Evolutionary conservation across 2,113 vertebrate genomes (phyloP).

Genomic region (Sinocyclocheilus grahami): DNA sequence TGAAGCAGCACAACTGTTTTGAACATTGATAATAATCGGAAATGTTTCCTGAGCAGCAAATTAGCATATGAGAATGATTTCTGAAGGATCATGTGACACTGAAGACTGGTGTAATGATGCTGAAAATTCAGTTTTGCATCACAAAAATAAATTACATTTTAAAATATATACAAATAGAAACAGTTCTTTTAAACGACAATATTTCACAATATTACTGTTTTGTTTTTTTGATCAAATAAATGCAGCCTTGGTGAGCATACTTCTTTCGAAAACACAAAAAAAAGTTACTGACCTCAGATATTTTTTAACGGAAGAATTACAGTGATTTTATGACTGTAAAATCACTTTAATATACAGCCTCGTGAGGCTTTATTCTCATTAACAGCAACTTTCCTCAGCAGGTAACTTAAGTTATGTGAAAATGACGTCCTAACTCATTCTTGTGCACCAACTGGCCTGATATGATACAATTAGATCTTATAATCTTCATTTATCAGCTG

Average conservation of each 20-base stretch:
- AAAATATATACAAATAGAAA: neutral
- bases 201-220: neutral
- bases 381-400: neutral
- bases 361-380: neutral
- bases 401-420: neutral
- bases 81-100: neutral
- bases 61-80: too few relatives aligned
- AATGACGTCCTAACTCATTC: neutral
- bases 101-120: neutral
- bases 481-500: neutral
- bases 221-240: neutral
- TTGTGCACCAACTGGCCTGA: neutral
- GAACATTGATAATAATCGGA: too few relatives aligned
- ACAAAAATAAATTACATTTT: too few relatives aligned
- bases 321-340: neutral
- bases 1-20: too few relatives aligned
- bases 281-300: neutral
- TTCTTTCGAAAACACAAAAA: too few relatives aligned
- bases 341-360: neutral
- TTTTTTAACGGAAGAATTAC: neutral
- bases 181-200: neutral
- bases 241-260: too few relatives aligned
- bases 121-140: neutral
- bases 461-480: neutral
- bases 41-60: too few relatives aligned